Conservation (phyloP, 2,888 invertebrate species). For the Lithophane ornitopus region DNA sequence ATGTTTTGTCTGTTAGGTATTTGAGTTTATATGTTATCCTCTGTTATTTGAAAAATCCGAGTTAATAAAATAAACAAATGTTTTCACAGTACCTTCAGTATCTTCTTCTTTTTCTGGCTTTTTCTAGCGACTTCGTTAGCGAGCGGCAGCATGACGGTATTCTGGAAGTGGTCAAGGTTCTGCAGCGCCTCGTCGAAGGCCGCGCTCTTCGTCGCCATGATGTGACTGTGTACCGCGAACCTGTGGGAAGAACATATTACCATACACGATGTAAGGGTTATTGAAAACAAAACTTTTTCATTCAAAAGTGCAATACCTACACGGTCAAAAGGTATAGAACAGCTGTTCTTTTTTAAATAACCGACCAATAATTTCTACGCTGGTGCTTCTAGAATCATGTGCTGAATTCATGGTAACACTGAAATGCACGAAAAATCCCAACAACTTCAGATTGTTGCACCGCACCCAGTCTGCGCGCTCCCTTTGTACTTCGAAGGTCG, state of each 20-base stretch:
- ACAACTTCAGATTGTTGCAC: too few species aligned
- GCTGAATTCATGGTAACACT: too few species aligned
- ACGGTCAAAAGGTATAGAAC: background rate
- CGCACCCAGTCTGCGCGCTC: too few species aligned
- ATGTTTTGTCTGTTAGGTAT: too few species aligned
- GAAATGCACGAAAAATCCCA: too few species aligned
- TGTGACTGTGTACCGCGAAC: slow-evolving; percentile 81
- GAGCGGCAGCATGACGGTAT: slow-evolving; percentile 72
- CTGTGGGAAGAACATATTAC: slow-evolving; percentile 62
- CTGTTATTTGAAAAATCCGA: background rate
- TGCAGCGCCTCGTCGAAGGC: slow-evolving; percentile 77
- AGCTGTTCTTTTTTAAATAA: too few species aligned
- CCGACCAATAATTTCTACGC: background rate
- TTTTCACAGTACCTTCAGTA: slow-evolving; percentile 34
- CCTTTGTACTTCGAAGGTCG: too few species aligned
- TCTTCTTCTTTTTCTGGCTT: slow-evolving; percentile 39
- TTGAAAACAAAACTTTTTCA: background rate
- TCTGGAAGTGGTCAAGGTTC: slow-evolving; percentile 77
- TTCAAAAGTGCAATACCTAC: background rate
- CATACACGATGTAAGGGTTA: background rate
- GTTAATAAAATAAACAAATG: background rate
- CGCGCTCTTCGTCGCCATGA: slow-evolving; percentile 76
- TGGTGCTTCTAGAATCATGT: background rate
- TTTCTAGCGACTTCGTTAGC: slow-evolving; percentile 40
- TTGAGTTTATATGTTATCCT: too few species aligned